Base-by-base conservation (phyloP, 2,888 invertebrate species). In the Coelogynopora nodosa region DNA sequence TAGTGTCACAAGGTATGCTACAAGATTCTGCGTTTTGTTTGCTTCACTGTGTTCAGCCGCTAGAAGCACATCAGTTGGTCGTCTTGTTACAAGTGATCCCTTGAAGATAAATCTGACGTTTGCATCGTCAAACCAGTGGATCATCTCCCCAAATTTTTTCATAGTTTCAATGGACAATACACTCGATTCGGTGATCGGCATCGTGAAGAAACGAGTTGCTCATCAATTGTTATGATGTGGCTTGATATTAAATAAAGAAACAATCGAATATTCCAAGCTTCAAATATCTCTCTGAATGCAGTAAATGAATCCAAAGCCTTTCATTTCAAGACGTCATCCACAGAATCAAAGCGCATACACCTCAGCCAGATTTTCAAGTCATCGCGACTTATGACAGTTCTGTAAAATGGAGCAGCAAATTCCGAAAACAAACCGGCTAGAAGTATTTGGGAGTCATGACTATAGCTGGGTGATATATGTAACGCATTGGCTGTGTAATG, bases 61-160 rank as follows among this genome's bases (percentile, higher is more conserved):
- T 10, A 2, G 26, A 23, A 10, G 80, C 28, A 2, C 2, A n/a
- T 80, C 80, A 26, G 80, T 80, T 27, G 80, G 80, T 80, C n/a
- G 80, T 27, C 28, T 80, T 80, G 80, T 80, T 5, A n/a, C 2
- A 26, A n/a, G n/a, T n/a, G n/a, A n/a, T n/a, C n/a, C n/a, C n/a
- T n/a, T n/a, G n/a, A n/a, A n/a, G n/a, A n/a, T n/a, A n/a, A n/a
- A n/a, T n/a, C n/a, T n/a, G n/a, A n/a, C n/a, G n/a, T n/a, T n/a
- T n/a, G n/a, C n/a, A n/a, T n/a, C n/a, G n/a, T n/a, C n/a, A n/a
- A n/a, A n/a, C n/a, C n/a, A n/a, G n/a, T n/a, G n/a, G n/a, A n/a
- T n/a, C n/a, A n/a, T n/a, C 80, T 80, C 80, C n/a, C 80, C 80
- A 27, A 80, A 80, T n/a, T 80, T n/a, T n/a, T 80, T 27, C 80